Evolutionary conservation across 1,140 invertebrate genomes (phyloP).

Genomic region (Drosophila pandora): DNA sequence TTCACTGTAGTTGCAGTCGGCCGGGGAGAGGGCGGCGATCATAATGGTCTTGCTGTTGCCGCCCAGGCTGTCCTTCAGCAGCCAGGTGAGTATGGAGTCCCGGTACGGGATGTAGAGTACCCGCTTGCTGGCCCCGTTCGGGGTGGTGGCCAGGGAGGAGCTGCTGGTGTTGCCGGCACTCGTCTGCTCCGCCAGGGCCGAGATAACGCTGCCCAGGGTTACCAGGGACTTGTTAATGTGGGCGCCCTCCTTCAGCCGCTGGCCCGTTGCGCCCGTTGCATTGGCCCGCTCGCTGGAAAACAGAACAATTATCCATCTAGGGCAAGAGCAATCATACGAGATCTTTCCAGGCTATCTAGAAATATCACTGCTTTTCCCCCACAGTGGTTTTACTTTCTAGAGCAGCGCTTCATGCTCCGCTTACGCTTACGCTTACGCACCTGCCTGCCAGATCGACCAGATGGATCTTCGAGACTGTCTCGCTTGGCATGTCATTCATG

Average conservation of each 20-base stretch:
- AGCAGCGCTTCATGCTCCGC: conserved; percentile 57
- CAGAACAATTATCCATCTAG: neutral
- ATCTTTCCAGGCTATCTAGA: neutral
- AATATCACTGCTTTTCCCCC: neutral
- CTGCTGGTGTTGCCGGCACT: conserved; percentile 37
- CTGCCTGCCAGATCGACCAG: conserved; percentile 94
- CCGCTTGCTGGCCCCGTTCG: conserved; percentile 84
- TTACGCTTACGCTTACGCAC: conserved; percentile 83
- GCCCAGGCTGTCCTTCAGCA: conserved; percentile 95
- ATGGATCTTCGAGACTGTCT: conserved; percentile 95
- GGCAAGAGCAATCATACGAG: neutral
- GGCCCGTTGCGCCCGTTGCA: conserved; percentile 93
- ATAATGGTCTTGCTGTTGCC: conserved; percentile 97
- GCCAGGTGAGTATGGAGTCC: conserved; percentile 95
- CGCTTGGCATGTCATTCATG: conserved; percentile 92
- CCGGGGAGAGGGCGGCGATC: conserved; percentile 92
- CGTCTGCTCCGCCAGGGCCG: conserved; percentile 91
- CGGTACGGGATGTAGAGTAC: conserved; percentile 94
- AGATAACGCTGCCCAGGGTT: conserved; percentile 96
- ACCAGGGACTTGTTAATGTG: conserved; percentile 97
- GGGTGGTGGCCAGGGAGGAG: conserved; percentile 70
- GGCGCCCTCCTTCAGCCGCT: conserved; percentile 94
- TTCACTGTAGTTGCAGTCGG: conserved; percentile 92
- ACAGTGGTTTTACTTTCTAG: conserved; percentile 39
- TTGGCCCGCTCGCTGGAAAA: conserved; percentile 91